Conservation (phyloP, 2,888 invertebrate genomes). For the Sycophila texana region DNA sequence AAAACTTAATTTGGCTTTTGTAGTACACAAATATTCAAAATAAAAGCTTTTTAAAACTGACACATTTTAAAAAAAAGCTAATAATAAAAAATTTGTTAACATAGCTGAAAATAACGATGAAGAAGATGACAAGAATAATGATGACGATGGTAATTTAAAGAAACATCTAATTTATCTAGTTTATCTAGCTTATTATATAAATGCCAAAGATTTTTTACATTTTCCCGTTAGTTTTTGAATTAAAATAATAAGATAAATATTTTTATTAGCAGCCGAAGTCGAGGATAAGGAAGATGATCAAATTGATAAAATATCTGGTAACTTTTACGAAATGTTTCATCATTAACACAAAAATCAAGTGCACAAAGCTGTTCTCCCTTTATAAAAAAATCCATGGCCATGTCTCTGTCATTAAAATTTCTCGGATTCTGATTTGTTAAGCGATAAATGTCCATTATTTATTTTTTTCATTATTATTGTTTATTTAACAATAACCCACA, state of each 20-base stretch:
- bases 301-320: slow-evolving; percentile 47
- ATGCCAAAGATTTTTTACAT: not conserved
- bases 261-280: slow-evolving; percentile 25
- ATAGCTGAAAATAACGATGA: not conserved
- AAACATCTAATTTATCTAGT: slow-evolving; percentile 9
- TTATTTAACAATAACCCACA: too few species aligned
- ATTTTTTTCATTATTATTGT: too few species aligned
- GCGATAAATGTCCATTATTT: too few species aligned
- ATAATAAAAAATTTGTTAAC: not conserved
- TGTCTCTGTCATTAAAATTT: not conserved
- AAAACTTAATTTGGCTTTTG: too few species aligned
- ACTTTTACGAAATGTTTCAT: slow-evolving; percentile 26
- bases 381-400: not conserved
- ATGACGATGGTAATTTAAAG: slow-evolving; percentile 43
- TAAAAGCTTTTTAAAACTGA: too few species aligned
- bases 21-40: too few species aligned
- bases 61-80: too few species aligned
- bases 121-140: slow-evolving; percentile 44
- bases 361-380: slow-evolving; percentile 12
- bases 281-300: slow-evolving; percentile 38
- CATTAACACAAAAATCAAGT: not conserved
- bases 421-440: too few species aligned
- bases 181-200: too few species aligned
- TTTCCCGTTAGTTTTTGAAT: too few species aligned
- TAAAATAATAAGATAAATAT: not conserved